Base-by-base conservation (phyloP, 2,113 vertebrate species). In the Erinaceus europaeus region DNA sequence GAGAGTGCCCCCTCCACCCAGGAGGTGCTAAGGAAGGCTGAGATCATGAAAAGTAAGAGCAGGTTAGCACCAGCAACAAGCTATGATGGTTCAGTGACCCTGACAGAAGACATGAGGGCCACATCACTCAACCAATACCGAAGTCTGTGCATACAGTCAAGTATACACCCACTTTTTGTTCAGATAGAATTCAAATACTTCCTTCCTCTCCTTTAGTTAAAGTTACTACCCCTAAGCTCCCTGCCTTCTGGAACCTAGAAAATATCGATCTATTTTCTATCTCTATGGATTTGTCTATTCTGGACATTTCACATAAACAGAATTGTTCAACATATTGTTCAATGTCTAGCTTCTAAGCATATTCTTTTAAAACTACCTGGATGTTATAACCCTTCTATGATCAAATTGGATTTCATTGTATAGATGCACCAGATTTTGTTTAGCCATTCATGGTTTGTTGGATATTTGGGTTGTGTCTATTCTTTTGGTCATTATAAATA, bases 311-410 rank as follows among this genome's bases (percentile, higher is more conserved):
- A 0, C 23, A 1, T 23, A n/a, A n/a, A 6, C 11, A 5, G 15
- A 1, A 13, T 46, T 11, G 3, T 0, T 14, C 18, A 34, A 6
- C 0, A 2, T 0, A 1, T 17, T 9, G 17, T 53, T 73, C 15
- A 12, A 10, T 4, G 21, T 64, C 77, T 84, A 38, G 21, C 48
- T 74, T 59, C 59, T 12, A 9, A n/a, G 15, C 5, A 7, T 27
- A 29, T 5, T 73, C 57, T 48, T 69, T 67, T 48, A 27, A 62
- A 72, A 72, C 11, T 34, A 57, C 32, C 8, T 12, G 9, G 13
- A 15, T 14, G 23, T 27, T 9, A 9, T 7, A n/a, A 21, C 32
- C 48, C 72, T 46, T 82, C 36, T 34, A n/a, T 12, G 27, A 50
- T 34, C 46, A 10, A 46, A 27, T 75, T 38, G 52, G 40, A 74